phyloP scores from a whole-genome alignment of 2,888 invertebrate genomes.

The Eilema caniola region DNA sequence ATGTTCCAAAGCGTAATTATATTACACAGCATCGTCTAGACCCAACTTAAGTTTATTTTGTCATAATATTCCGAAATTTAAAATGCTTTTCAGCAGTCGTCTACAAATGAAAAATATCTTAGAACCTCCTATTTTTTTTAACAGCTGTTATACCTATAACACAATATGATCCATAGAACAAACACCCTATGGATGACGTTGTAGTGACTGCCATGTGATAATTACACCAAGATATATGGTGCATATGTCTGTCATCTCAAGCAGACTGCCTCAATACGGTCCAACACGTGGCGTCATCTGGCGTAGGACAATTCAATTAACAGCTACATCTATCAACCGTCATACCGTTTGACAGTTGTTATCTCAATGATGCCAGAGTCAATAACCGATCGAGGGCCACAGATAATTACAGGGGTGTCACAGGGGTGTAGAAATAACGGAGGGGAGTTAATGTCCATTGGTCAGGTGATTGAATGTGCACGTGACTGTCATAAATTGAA shows the following conservation, averaged over 20 bases:
- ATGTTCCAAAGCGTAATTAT: too few species aligned
- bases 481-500: conserved; percentile 2
- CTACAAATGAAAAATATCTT: too few species aligned
- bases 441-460: neutral
- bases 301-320: conserved; percentile 32
- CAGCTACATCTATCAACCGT: conserved; percentile 48
- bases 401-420: conserved; percentile 1
- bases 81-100: too few species aligned
- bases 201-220: neutral
- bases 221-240: neutral
- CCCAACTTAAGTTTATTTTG: too few species aligned
- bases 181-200: neutral
- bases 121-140: too few species aligned
- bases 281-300: conserved; percentile 25
- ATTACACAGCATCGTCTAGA: too few species aligned
- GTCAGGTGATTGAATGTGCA: neutral
- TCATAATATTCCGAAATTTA: too few species aligned
- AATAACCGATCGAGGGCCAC: conserved; percentile 41
- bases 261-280: conserved; percentile 22
- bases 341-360: conserved; percentile 39
- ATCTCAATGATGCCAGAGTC: conserved; percentile 45
- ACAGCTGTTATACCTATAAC: too few species aligned
- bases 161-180: neutral
- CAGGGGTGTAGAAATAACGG: neutral
- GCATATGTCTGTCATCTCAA: conserved; percentile 3